Evolutionary conservation across 2,113 vertebrate species (phyloP), one percentile per base, ranked within the genome.

Genomic region (Syngnathus scovelli): DNA sequence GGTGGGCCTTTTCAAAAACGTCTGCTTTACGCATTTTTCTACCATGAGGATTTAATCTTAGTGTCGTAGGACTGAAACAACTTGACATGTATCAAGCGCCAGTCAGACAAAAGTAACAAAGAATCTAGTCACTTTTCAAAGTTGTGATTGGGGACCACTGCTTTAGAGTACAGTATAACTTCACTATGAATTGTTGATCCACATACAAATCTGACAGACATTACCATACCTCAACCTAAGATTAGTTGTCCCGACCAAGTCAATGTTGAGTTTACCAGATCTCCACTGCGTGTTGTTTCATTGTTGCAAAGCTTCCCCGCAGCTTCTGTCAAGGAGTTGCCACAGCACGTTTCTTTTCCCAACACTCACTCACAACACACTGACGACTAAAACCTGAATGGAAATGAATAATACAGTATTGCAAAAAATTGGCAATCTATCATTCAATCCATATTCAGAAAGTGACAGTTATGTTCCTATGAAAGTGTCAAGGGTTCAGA

Each of bases 261-360:
- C 36, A 3, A 18, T 4, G 56, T 37, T 37, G 2, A 61, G 36
- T n/a, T 61, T 61, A 15, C 36, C 58, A 61, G 9, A 61, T 62
- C 52, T 63, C 68, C 74, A 61, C 43, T 15, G 67, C 39, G 54
- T 6, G 58, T 60, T 49, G 67, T 69, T 56, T 12, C 84, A 78
- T 82, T 86, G 43, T 85, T 79, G 61, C 72, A 72, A 61, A 71
- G 68, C 73, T 77, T 74, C 77, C 41, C 41, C 68, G 64, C 78
- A 69, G 75, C 66, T 73, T 69, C 64, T 70, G 59, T 54, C 69
- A 83, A 85, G 81, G 72, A 81, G 68, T 66, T 68, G 72, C 56
- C 75, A 60, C 58, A 23, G 67, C 64, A 0, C 79, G 81, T 80
- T 82, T 83, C 60, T 69, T 71, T 78, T 71, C 61, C 70, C 74